Evolutionary conservation across 2,888 invertebrate species (phyloP).

Genomic region (Scrobipalpa costella): DNA sequence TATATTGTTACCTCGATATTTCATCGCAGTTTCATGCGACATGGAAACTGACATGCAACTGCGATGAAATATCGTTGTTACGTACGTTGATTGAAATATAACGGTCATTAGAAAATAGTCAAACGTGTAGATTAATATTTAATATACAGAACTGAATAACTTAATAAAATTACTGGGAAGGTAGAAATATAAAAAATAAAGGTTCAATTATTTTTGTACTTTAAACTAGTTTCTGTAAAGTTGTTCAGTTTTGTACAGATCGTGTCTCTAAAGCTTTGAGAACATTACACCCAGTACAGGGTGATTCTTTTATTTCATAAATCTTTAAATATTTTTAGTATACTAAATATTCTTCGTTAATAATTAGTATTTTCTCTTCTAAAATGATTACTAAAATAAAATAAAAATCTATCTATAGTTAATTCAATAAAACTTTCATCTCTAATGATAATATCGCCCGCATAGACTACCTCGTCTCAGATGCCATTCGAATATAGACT

Average conservation of each 20-base stretch:
- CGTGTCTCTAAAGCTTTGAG: neutral
- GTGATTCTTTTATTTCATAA: neutral
- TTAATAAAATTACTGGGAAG: too few relatives aligned
- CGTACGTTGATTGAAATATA: too few relatives aligned
- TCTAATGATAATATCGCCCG: neutral
- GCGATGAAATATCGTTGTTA: too few relatives aligned
- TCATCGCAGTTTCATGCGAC: too few relatives aligned
- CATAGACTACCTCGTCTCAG: neutral
- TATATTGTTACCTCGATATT: too few relatives aligned
- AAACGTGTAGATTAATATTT: too few relatives aligned
- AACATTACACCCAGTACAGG: neutral
- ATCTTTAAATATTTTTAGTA: neutral
- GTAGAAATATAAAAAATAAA: too few relatives aligned
- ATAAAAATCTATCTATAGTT: neutral
- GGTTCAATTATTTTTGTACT: neutral
- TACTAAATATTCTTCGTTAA: constrained; percentile 6
- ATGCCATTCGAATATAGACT: constrained; percentile 17
- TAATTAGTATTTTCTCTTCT: constrained; percentile 7
- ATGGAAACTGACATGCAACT: too few relatives aligned
- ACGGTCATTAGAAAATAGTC: too few relatives aligned
- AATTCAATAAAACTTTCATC: neutral
- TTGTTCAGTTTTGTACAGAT: neutral
- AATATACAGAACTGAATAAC: too few relatives aligned
- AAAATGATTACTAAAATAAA: neutral
- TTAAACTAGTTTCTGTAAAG: neutral